These are phyloP conservation scores for Carassius carassius DNA, from an alignment of 2,113 vertebrate species.

Conservation along the genomic window DNA sequence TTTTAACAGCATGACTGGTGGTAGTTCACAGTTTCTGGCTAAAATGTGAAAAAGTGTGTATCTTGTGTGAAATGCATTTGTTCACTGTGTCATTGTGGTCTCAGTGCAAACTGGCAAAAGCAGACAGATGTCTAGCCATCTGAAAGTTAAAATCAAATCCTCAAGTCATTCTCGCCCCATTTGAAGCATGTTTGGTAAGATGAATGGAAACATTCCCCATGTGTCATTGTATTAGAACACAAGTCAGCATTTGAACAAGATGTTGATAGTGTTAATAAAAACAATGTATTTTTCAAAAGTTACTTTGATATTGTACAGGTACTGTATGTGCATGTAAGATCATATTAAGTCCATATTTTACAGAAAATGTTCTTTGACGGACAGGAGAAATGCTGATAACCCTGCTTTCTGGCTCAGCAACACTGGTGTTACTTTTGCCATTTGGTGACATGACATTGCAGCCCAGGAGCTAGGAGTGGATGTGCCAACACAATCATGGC, in stretches of 20 bases:
- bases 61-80: constrained; percentile 10
- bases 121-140: constrained; percentile 47
- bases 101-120: neutral
- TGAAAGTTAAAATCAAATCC: constrained; percentile 36
- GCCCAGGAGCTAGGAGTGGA: neutral
- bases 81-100: neutral
- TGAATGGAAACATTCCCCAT: constrained; percentile 17
- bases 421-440: constrained; percentile 3
- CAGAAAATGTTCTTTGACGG: neutral
- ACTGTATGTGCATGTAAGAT: neutral
- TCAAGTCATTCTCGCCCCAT: constrained; percentile 18
- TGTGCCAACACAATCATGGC: constrained; percentile 14
- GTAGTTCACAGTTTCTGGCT: neutral
- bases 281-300: neutral
- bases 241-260: neutral
- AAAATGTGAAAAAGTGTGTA: neutral
- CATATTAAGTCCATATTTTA: neutral
- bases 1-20: neutral
- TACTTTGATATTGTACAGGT: neutral
- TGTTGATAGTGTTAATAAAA: neutral
- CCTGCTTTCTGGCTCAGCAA: constrained; percentile 17
- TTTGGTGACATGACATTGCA: constrained; percentile 33
- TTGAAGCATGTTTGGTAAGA: constrained; percentile 17
- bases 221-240: constrained; percentile 26
- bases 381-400: neutral